Percentiles rank a stretch among this genome's conserved stretches.
These are phyloP conservation scores for Picathartes gymnocephalus DNA, from an alignment of 2,113 vertebrate species.

Conservation along the genomic window DNA sequence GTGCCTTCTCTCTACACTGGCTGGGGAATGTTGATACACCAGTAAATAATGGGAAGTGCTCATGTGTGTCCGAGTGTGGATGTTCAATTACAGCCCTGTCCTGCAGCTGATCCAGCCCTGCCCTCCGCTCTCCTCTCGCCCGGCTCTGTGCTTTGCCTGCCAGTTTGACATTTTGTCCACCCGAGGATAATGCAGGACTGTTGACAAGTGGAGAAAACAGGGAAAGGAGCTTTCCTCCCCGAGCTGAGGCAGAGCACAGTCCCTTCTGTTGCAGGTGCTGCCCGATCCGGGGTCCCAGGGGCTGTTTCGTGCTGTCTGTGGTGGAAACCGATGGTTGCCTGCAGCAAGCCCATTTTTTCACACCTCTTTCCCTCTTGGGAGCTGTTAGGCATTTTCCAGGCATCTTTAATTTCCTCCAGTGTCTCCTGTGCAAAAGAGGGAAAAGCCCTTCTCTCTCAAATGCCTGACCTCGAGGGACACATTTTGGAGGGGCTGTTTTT, in stretches of 20 bases:
- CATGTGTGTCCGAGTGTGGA: not conserved
- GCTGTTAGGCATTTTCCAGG: not conserved
- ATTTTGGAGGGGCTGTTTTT: not conserved
- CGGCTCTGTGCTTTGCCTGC: fast-evolving
- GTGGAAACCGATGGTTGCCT: not conserved
- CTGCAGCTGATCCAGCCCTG: not conserved
- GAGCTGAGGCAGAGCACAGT: not conserved
- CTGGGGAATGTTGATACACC: not conserved
- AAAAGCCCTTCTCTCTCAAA: not conserved
- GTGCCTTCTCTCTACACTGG: not conserved
- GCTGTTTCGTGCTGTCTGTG: not conserved
- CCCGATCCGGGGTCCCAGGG: not conserved
- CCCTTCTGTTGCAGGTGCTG: not conserved
- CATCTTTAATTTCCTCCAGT: not conserved
- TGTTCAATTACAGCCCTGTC: not conserved
- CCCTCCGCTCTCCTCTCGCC: not conserved
- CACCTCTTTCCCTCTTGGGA: not conserved
- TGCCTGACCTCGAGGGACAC: not conserved
- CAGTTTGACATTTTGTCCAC: not conserved
- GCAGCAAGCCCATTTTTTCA: not conserved
- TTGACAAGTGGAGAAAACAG: not conserved
- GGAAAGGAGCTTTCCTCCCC: not conserved
- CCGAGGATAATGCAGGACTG: not conserved
- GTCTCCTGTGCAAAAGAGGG: not conserved
- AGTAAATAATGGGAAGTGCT: slow-evolving; percentile 13